Evolutionary conservation across 1,140 invertebrate genomes (phyloP), one percentile per base, ranked within the genome.

Genomic region (Penaeus japonicus): DNA sequence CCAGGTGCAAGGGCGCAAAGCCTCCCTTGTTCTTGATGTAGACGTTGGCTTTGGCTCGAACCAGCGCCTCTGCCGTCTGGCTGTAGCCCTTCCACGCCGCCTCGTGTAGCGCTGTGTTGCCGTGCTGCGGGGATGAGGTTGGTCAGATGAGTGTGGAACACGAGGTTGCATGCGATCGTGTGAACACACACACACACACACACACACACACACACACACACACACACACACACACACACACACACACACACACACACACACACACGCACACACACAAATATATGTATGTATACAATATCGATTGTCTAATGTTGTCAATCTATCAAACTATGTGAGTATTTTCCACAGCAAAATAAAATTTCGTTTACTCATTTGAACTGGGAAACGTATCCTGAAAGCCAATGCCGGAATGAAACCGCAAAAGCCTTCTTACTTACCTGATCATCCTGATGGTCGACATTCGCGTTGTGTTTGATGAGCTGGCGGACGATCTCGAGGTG

Each of bases 51-150:
- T 95, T 95, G 27, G 93, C 92, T 90, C 95, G 94, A 65, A 95
- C 94, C 59, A 99, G 94, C 24, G 96, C 92, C 89, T 96, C 95
- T 39, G 97, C 95, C 59, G 96, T 97, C 78, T 96, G 94, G 92
- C 97, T 98, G 92, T 96, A 98, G 0, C 98, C 98, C 91, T 98
- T 96, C 97, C 97, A 99, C 1, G 97, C 95, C 2, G 97, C 97
- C 93, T 99, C 98, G 92, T 99, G 98, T 7, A 98, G 92, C 2
- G 97, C 95, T 54, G 97, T 97, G 93, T 99, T 99, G 62, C 97
- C 97, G 93, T 98, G 96, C 96, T 97, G 91, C 92, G 77, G 89
- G 86, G 90, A 78, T 78, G 24, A 15, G 4, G 32, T 39, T 15
- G 0, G 7, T 47, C 15, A 47, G 47, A 7, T 15, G 47, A 0